phyloP scores from a whole-genome alignment of 2,888 invertebrate species.

The Stenotaenia linearis region DNA sequence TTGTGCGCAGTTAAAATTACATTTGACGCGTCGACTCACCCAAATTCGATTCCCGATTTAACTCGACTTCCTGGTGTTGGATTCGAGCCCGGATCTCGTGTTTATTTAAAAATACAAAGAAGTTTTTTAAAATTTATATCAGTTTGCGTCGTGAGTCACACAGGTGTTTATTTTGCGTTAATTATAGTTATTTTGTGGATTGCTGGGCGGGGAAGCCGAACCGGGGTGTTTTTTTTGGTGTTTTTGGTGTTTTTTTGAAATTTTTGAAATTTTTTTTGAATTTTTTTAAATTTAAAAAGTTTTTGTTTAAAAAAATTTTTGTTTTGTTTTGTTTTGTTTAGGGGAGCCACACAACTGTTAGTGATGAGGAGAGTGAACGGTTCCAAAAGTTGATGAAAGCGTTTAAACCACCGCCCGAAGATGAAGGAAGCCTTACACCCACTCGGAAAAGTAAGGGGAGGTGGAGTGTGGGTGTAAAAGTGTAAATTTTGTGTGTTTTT shows the following conservation, averaged over 20 bases:
- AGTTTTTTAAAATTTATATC: not conserved
- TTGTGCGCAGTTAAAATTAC: not conserved
- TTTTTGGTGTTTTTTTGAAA: not conserved
- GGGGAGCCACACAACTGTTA: slow-evolving; percentile 1
- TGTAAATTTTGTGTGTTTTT: too few relatives aligned
- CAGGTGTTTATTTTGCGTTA: not conserved
- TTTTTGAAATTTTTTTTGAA: not conserved
- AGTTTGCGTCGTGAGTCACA: not conserved
- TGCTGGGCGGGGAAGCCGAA: too few relatives aligned
- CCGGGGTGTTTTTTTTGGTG: not conserved
- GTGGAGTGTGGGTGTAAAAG: too few relatives aligned
- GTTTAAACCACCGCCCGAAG: slow-evolving; percentile 21
- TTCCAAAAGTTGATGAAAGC: slow-evolving; percentile 32
- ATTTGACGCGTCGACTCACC: not conserved
- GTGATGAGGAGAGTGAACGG: slow-evolving; percentile 11
- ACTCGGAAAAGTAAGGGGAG: slow-evolving; percentile 26
- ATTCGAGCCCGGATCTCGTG: not conserved
- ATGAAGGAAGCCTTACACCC: not conserved
- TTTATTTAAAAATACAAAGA: not conserved
- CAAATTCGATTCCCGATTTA: not conserved
- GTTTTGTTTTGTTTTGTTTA: not conserved
- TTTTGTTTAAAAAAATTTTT: not conserved
- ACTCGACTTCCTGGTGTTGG: not conserved
- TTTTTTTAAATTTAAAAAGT: not conserved
- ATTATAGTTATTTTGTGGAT: not conserved